Evolutionary conservation across 2,797 vertebrate species (phyloP).

Genomic region (Perodicticus potto): DNA sequence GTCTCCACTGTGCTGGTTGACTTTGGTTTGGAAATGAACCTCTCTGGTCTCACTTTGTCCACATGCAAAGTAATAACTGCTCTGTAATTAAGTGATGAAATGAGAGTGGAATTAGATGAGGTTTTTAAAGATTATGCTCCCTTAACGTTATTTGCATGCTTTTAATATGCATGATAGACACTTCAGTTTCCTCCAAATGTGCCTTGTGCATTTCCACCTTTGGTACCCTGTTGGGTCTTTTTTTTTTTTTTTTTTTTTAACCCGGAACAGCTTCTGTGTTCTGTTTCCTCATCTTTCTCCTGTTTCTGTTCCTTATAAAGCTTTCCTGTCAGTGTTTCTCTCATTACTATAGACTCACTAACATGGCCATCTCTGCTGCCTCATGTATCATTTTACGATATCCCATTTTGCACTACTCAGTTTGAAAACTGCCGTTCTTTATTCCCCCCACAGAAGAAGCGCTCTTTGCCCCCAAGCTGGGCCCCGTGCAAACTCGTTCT

Average conservation of each 20-base stretch:
- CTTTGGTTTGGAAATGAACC: not conserved
- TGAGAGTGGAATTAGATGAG: not conserved
- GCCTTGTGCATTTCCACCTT: not conserved
- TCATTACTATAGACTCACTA: not conserved
- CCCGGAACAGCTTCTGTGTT: not conserved
- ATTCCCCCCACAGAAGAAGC: not conserved
- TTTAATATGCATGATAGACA: not conserved
- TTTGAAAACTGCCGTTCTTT: not conserved
- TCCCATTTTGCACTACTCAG: not conserved
- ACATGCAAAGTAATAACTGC: not conserved
- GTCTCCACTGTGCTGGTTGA: not conserved
- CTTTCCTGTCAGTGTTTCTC: not conserved
- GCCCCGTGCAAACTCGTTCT: not conserved
- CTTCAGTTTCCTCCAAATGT: not conserved
- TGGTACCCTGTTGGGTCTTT: not conserved
- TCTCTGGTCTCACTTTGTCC: not conserved
- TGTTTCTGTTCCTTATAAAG: not conserved
- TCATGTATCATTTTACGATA: not conserved
- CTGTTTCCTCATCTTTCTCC: not conserved
- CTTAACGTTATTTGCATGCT: not conserved
- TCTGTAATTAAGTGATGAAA: not conserved
- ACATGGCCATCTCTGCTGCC: not conserved
- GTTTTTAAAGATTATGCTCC: not conserved
- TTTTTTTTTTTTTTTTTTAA: no score
- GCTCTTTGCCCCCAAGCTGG: not conserved